phyloP scores from a whole-genome alignment of 2,888 invertebrate genomes.

The Tetragonula carbonaria region DNA sequence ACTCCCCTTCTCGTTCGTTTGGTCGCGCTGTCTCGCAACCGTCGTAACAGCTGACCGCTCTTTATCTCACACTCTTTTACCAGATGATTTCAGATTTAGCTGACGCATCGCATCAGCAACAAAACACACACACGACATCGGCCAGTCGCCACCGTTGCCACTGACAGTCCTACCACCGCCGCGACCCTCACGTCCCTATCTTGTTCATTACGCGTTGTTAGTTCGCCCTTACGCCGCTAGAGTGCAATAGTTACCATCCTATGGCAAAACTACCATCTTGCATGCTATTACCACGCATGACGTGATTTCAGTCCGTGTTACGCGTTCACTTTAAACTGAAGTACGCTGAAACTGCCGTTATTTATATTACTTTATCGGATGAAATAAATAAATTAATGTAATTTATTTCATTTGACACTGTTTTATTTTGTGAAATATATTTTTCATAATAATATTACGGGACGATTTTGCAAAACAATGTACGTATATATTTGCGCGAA shows the following conservation, averaged over 20 bases:
- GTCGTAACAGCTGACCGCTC: slow-evolving; percentile 63
- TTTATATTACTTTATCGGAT: no score
- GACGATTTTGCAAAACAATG: no score
- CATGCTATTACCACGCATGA: not conserved
- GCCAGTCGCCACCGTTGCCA: slow-evolving; percentile 70
- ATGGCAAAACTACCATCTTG: not conserved
- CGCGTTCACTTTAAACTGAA: no score
- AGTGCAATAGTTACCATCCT: slow-evolving; percentile 22
- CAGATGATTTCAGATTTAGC: slow-evolving; percentile 64
- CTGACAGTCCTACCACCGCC: slow-evolving; percentile 70
- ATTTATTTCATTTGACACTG: no score
- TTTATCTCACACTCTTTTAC: slow-evolving; percentile 55
- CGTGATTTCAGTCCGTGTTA: not conserved
- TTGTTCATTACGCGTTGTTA: not conserved
- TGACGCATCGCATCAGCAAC: slow-evolving; percentile 71
- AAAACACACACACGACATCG: slow-evolving; percentile 67
- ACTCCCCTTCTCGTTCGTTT: slow-evolving; percentile 16
- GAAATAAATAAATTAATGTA: no score
- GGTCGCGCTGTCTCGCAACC: slow-evolving; percentile 25
- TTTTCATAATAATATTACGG: no score
- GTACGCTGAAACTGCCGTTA: not conserved
- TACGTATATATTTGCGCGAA: no score
- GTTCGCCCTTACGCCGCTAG: not conserved
- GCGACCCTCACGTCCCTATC: slow-evolving; percentile 45
- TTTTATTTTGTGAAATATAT: no score